Conservation (phyloP, 2,113 vertebrate species). For the Mesoclemmys tuberculata region DNA sequence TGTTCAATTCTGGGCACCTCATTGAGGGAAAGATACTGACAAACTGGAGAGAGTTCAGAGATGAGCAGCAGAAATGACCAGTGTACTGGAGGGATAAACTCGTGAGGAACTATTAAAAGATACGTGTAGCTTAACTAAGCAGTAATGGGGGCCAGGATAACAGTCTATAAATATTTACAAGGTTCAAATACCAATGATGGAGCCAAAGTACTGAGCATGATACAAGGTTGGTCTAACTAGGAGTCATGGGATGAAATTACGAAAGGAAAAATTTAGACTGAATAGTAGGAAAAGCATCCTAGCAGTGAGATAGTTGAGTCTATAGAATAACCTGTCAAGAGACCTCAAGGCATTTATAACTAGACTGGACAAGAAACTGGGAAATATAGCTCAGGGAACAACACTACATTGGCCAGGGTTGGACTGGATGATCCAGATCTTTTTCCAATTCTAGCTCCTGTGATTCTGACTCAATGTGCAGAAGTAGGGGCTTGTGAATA, state of each 20-base stretch:
- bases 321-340: background rate
- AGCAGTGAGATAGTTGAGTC: background rate
- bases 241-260: background rate
- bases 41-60: background rate
- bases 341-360: background rate
- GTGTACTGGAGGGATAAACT: background rate
- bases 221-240: background rate
- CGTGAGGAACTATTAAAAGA: background rate
- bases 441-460: background rate
- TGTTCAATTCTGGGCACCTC: fast-evolving
- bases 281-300: background rate
- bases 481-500: background rate
- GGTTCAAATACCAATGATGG: background rate
- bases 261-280: background rate
- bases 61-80: background rate
- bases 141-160: background rate
- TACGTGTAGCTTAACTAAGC: background rate
- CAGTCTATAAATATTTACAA: background rate
- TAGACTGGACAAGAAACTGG: background rate
- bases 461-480: background rate
- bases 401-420: background rate
- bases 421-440: background rate
- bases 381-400: background rate
- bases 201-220: background rate
- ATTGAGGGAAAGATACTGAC: background rate